A percentile compares a stretch with the other conserved stretches of the same genome.
These are phyloP conservation scores for Heterohyrax brucei DNA, from an alignment of 2,797 vertebrate genomes.

Conservation along the genomic window DNA sequence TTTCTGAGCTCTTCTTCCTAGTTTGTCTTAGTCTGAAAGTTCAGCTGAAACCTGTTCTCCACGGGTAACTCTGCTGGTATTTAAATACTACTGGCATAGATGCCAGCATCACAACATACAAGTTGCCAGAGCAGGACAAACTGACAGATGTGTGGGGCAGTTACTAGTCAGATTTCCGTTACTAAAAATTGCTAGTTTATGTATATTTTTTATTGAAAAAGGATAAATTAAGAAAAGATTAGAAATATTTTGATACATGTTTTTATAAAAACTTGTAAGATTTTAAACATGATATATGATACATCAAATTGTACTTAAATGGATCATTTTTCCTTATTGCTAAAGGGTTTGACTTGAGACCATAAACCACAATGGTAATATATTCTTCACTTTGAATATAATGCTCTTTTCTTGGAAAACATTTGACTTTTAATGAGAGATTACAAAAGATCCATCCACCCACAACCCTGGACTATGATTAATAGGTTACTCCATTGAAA, in stretches of 20 bases:
- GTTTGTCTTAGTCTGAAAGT: too few relatives aligned
- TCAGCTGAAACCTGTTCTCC: too few relatives aligned
- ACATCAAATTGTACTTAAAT: background rate
- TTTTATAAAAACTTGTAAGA: background rate
- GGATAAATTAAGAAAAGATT: background rate
- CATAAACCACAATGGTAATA: background rate
- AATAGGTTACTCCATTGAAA: background rate
- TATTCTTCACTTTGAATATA: background rate
- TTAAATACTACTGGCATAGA: too few relatives aligned
- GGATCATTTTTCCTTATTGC: background rate
- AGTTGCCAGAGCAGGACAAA: too few relatives aligned
- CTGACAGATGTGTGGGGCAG: too few relatives aligned
- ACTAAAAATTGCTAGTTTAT: background rate
- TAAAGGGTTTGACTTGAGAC: background rate
- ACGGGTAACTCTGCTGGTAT: too few relatives aligned
- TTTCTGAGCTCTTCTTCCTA: too few relatives aligned
- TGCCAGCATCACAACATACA: too few relatives aligned
- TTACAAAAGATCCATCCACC: background rate
- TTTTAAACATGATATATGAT: background rate
- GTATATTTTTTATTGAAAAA: background rate
- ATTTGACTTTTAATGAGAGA: background rate
- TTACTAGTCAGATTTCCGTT: background rate
- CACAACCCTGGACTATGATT: background rate
- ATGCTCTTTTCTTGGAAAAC: background rate
- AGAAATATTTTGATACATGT: background rate